Evolutionary conservation across 2,797 vertebrate species (phyloP).

Genomic region (Neomorphus geoffroyi): DNA sequence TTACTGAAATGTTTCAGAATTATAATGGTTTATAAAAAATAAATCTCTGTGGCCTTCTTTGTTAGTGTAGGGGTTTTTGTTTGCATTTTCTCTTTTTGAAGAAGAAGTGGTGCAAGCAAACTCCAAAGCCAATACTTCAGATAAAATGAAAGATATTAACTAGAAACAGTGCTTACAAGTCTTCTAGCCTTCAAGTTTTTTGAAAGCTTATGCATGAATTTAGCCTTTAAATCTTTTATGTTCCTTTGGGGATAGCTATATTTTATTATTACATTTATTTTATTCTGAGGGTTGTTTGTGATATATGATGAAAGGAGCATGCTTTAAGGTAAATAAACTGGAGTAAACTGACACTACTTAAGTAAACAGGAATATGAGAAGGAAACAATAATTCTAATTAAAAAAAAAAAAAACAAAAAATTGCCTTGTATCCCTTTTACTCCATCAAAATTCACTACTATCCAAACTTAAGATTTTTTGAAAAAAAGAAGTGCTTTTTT

Average conservation of each 20-base stretch:
- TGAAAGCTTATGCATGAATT: background rate
- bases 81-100: background rate
- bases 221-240: background rate
- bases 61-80: fast-evolving
- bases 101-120: background rate
- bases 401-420: background rate
- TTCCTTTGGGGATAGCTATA: background rate
- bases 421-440: background rate
- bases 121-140: background rate
- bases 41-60: background rate
- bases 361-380: background rate
- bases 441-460: background rate
- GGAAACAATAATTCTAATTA: background rate
- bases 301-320: background rate
- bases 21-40: background rate
- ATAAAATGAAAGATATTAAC: background rate
- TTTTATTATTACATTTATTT: background rate
- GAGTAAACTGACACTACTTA: background rate
- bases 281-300: background rate
- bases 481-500: background rate
- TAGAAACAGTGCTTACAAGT: background rate
- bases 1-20: background rate
- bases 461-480: background rate
- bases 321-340: background rate
- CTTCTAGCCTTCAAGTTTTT: background rate